phyloP scores from a whole-genome alignment of 2,888 invertebrate genomes.

The Choreutis nemorana region DNA sequence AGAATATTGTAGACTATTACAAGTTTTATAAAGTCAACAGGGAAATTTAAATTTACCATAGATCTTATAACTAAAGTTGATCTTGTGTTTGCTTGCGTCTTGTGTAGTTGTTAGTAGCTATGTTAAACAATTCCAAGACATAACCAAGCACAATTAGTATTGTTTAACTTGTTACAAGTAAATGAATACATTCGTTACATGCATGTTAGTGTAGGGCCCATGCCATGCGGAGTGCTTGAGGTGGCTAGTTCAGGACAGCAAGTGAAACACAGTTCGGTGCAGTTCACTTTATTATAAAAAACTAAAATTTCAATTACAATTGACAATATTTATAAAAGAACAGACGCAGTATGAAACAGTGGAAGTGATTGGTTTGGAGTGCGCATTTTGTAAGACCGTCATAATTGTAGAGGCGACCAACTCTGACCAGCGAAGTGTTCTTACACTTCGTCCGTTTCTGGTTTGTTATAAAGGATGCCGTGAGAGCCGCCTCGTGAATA shows the following conservation, averaged over 20 bases:
- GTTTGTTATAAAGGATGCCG: no score
- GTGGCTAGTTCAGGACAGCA: slow-evolving; percentile 45
- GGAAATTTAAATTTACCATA: no score
- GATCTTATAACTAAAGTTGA: slow-evolving; percentile 18
- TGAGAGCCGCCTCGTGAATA: slow-evolving; percentile 42
- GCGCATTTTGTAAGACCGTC: slow-evolving; percentile 21
- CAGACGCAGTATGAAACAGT: slow-evolving; percentile 28
- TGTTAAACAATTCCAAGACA: slow-evolving; percentile 14
- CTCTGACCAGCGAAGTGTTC: slow-evolving; percentile 8
- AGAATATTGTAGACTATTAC: background rate
- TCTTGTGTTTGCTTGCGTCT: slow-evolving; percentile 28
- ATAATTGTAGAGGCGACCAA: no score
- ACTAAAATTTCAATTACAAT: slow-evolving; percentile 28
- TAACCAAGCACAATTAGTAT: slow-evolving; percentile 24
- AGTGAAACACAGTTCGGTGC: slow-evolving; percentile 66
- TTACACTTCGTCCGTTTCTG: slow-evolving; percentile 13
- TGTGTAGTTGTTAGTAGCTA: background rate
- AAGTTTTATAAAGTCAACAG: no score
- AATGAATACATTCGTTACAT: no score
- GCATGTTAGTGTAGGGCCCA: slow-evolving; percentile 42
- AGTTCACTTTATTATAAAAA: slow-evolving; percentile 53
- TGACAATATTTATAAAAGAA: slow-evolving; percentile 40
- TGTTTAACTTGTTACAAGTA: slow-evolving; percentile 12
- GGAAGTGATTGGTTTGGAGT: slow-evolving; percentile 39
- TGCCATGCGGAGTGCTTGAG: slow-evolving; percentile 58